Conservation (phyloP, 2,888 invertebrate genomes). For the Eudasyphora cyanicolor region DNA sequence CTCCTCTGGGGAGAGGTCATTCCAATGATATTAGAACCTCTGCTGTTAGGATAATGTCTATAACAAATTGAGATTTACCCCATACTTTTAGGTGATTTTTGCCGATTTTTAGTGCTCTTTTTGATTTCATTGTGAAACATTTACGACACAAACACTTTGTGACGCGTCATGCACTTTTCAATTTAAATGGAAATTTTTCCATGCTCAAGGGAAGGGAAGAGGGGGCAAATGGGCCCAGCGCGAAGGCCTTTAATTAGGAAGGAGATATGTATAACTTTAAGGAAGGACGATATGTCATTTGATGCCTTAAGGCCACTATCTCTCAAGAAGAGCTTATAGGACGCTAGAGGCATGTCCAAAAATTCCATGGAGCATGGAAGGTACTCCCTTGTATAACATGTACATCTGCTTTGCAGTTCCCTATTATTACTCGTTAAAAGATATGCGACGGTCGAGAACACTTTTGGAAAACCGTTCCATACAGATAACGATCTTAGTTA, state of each 20-base stretch:
- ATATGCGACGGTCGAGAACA: no score
- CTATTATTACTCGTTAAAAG: no score
- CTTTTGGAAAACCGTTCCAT: no score
- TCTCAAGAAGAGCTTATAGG: no score
- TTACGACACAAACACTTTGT: slow-evolving; percentile 55
- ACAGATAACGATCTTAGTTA: no score
- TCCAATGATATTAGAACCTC: slow-evolving; percentile 40
- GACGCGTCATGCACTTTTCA: slow-evolving; percentile 67
- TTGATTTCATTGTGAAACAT: background rate
- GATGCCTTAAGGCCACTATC: no score
- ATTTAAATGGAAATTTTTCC: slow-evolving; percentile 71
- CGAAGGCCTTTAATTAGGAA: background rate
- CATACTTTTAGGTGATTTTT: background rate
- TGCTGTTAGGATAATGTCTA: slow-evolving; percentile 46
- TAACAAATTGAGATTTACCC: slow-evolving; percentile 42
- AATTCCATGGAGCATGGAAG: no score
- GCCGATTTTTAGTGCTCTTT: background rate
- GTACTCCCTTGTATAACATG: no score
- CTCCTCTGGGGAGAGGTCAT: background rate
- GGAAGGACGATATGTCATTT: no score
- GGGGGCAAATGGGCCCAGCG: slow-evolving; percentile 10
- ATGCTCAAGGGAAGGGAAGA: background rate
- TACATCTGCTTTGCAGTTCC: no score
- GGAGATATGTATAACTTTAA: no score
- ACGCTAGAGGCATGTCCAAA: no score